A percentile compares a stretch with the other conserved stretches of the same genome.
Conservation (phyloP, 1,140 invertebrate genomes). For the Drosophila repletoides region DNA sequence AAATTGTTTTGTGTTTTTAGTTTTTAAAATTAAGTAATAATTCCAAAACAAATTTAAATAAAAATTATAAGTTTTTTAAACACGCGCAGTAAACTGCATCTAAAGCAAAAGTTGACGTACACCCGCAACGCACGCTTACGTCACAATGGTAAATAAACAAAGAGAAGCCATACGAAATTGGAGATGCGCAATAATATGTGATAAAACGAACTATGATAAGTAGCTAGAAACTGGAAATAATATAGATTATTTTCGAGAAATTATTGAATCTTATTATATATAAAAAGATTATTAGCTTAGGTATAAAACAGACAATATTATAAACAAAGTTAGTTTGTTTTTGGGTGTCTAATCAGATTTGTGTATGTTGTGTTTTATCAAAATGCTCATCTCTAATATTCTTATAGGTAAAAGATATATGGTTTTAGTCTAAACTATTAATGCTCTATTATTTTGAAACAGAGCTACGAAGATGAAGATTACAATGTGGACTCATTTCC, state of each 20-base stretch:
- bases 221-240: not conserved
- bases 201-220: constrained; percentile 10
- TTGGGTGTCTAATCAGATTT: too few relatives aligned
- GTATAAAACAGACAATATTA: too few relatives aligned
- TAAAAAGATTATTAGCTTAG: too few relatives aligned
- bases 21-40: constrained; percentile 39
- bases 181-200: not conserved
- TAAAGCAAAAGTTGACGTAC: constrained; percentile 11
- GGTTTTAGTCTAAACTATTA: too few relatives aligned
- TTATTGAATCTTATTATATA: not conserved
- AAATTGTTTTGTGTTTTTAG: constrained; percentile 53
- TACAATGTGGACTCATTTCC: constrained; percentile 90
- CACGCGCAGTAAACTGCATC: constrained; percentile 18
- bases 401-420: too few relatives aligned
- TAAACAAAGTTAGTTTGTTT: too few relatives aligned
- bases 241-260: not conserved
- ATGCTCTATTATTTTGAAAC: not conserved
- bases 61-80: constrained; percentile 33
- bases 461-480: constrained; percentile 88
- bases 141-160: constrained; percentile 65
- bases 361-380: not conserved
- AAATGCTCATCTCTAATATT: constrained; percentile 17
- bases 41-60: too few relatives aligned
- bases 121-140: constrained; percentile 14
- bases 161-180: constrained; percentile 61